Evolutionary conservation across 2,888 invertebrate genomes (phyloP).

Genomic region (Drosophila dives): DNA sequence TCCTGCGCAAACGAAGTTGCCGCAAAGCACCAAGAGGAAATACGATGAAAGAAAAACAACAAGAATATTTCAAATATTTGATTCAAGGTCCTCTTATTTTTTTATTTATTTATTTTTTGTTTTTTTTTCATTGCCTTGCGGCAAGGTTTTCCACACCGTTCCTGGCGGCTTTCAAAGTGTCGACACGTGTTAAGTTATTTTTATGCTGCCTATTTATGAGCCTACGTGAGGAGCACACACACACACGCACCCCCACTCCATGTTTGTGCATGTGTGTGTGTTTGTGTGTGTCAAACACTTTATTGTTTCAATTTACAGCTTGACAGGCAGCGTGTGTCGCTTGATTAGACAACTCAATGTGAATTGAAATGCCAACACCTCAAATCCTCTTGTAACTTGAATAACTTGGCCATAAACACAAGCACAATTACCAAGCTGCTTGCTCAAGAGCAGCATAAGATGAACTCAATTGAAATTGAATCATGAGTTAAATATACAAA

Average conservation of each 20-base stretch:
- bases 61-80: constrained; percentile 74
- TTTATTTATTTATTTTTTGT: background rate
- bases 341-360: constrained; percentile 80
- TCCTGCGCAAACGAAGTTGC: constrained; percentile 72
- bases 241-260: constrained; percentile 41
- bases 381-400: constrained; percentile 69
- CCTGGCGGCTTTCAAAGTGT: constrained; percentile 71
- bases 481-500: constrained; percentile 13
- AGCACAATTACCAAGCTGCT: constrained; percentile 17
- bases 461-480: constrained; percentile 27
- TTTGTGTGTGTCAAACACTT: constrained; percentile 69
- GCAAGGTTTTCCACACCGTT: constrained; percentile 49
- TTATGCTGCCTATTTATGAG: constrained; percentile 80
- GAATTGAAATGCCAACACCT: constrained; percentile 79
- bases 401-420: constrained; percentile 44
- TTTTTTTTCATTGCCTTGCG: constrained; percentile 32
- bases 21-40: constrained; percentile 43
- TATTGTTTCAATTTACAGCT: constrained; percentile 79
- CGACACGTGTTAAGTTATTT: constrained; percentile 82
- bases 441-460: constrained; percentile 1
- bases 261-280: constrained; percentile 6
- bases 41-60: constrained; percentile 39
- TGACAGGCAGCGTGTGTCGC: constrained; percentile 66
- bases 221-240: constrained; percentile 70
- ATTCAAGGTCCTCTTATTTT: constrained; percentile 34